A percentile compares a stretch with the other conserved stretches of the same genome.
These are phyloP conservation scores for Theodoxus fluviatilis DNA, from an alignment of 2,888 invertebrate species.

Conservation along the genomic window DNA sequence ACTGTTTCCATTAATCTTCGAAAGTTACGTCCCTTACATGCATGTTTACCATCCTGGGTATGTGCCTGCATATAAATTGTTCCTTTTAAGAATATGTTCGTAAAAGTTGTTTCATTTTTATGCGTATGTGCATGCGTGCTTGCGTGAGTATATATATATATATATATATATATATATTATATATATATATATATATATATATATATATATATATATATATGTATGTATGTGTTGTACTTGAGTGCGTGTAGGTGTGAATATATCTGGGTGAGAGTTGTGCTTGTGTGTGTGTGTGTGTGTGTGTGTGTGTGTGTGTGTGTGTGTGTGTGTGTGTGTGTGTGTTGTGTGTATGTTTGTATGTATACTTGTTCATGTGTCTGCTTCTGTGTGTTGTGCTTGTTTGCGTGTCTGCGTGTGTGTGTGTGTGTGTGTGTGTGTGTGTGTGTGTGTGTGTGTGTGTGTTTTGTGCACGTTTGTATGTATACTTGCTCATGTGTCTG, in stretches of 20 bases:
- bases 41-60: too few species aligned
- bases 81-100: too few species aligned
- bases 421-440: not conserved
- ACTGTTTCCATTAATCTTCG: too few species aligned
- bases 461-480: not conserved
- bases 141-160: too few species aligned
- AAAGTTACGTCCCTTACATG: too few species aligned
- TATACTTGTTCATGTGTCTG: too few species aligned
- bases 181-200: conserved; percentile 4
- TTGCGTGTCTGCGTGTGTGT: not conserved
- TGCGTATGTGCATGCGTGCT: too few species aligned
- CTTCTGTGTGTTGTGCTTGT: not conserved
- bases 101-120: too few species aligned
- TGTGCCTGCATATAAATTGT: too few species aligned
- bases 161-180: too few species aligned
- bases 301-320: conserved; percentile 15
- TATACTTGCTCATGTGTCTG: not conserved
- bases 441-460: not conserved
- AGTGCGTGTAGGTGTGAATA: not conserved
- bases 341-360: conserved; percentile 8
- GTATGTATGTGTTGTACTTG: not conserved
- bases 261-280: not conserved
- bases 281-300: not conserved
- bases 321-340: not conserved
- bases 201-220: not conserved